Base-by-base conservation (phyloP, 2,888 invertebrate species). In the Lordiphosa andalusiaca region DNA sequence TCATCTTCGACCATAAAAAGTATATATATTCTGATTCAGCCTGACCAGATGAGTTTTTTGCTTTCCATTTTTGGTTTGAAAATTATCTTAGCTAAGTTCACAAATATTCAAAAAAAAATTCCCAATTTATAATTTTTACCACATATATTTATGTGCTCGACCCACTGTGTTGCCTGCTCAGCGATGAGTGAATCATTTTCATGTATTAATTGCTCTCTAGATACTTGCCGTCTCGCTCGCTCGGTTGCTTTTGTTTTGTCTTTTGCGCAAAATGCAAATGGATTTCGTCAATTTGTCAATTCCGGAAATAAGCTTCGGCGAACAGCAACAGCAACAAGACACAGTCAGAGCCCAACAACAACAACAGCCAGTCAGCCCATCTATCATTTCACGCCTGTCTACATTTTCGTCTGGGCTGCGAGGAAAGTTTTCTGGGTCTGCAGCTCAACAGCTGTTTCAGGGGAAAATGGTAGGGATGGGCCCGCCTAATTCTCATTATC, bases 221-320 rank as follows among this genome's bases (percentile, higher is more conserved):
- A 50, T 33, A 33, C 37, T 52, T 51, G 13, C 37, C 30, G 19
- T 53, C 64, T 55, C 67, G 12, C 69, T 72, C 48, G 16, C 21
- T 40, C 41, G 33, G 10, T n/a, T 16, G 6, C 42, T 16, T 46
- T 41, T 54, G 25, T 39, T 37, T 54, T 54, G 10, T 16, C 25
- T 48, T 53, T 37, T 21, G 54, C 58, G 51, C 42, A 46, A 73
- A 73, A 71, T 71, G 67, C 69, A 61, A 74, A 74, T 74, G 44
- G 39, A 70, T 74, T 74, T 74, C 61, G 58, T 70, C 65, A 74
- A 74, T 72, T 72, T 70, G 74, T 74, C 74, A 61, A 72, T 70
- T 74, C 73, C 73, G 73, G 73, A 74, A 74, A 74, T 57, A 72
- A 70, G 74, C 72, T 48, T 69, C 59, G 51, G 4, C 70, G 73